Conservation (phyloP, 2,797 vertebrate species). For the Coluber constrictor region DNA sequence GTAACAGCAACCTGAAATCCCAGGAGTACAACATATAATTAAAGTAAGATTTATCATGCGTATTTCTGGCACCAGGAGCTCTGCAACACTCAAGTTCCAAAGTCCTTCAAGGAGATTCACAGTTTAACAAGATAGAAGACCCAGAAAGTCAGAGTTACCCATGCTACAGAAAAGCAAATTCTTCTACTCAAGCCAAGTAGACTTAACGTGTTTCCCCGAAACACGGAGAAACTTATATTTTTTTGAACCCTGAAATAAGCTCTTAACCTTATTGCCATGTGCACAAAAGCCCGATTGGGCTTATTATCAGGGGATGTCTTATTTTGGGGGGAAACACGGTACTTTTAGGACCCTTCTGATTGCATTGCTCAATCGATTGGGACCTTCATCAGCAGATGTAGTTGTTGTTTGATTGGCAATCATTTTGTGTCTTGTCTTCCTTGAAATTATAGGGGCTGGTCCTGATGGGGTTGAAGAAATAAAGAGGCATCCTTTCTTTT, state of each 20-base stretch:
- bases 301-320: too few relatives aligned
- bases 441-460: conserved; percentile 80
- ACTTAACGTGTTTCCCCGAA: background rate
- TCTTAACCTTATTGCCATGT: too few relatives aligned
- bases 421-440: background rate
- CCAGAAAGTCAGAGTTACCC: background rate
- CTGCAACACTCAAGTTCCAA: background rate
- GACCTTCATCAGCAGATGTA: background rate
- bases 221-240: too few relatives aligned
- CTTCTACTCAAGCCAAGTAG: background rate
- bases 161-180: background rate
- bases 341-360: background rate
- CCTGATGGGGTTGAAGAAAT: conserved; percentile 97
- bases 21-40: background rate
- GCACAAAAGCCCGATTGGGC: too few relatives aligned
- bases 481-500: conserved; percentile 95
- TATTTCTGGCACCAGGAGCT: background rate
- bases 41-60: background rate
- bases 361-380: background rate
- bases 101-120: background rate
- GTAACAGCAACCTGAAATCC: background rate
- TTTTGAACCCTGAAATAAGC: too few relatives aligned
- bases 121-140: background rate
- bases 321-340: too few relatives aligned
- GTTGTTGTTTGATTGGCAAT: background rate